Conservation (phyloP, 2,797 vertebrate species). For the Notolabrus celidotus region DNA sequence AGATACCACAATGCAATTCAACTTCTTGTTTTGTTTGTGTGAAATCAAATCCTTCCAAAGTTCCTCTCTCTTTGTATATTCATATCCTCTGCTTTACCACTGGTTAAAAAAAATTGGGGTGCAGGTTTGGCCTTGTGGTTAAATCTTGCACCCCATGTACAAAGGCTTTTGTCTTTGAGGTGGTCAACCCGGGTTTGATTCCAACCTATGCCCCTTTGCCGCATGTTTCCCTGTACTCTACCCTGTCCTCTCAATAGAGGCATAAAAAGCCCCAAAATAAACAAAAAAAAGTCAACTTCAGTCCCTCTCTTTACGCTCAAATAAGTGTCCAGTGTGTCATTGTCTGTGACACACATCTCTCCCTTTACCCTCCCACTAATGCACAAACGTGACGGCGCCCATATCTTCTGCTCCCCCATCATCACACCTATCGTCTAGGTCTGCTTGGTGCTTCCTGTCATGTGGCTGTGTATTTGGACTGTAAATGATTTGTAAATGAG, state of each 20-base stretch:
- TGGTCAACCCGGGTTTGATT: too few relatives aligned
- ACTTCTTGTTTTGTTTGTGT: constrained; percentile 7
- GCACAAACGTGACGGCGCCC: not conserved
- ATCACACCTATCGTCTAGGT: constrained; percentile 29
- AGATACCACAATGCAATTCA: constrained; percentile 40
- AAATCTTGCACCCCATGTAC: too few relatives aligned
- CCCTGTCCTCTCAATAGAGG: too few relatives aligned
- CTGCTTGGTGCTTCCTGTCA: constrained; percentile 45
- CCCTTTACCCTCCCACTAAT: not conserved
- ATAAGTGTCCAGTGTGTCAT: not conserved
- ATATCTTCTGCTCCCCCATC: constrained; percentile 7
- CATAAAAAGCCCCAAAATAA: too few relatives aligned
- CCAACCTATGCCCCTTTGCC: too few relatives aligned
- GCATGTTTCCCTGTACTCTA: too few relatives aligned
- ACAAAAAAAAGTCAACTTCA: not conserved
- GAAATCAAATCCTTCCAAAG: constrained; percentile 17
- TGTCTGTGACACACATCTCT: not conserved
- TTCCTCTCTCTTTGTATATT: not conserved
- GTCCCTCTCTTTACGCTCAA: constrained; percentile 23
- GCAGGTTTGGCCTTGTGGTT: too few relatives aligned
- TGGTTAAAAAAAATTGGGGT: too few relatives aligned
- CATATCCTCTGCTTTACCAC: too few relatives aligned
- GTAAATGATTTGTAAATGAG: constrained; percentile 47
- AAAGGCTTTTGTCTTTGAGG: too few relatives aligned
- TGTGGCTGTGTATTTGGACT: constrained; percentile 27